A percentile compares a stretch with the other conserved stretches of the same genome.
These are phyloP conservation scores for Corydoras sp. DNA, from an alignment of 2,113 vertebrate species.

Conservation along the genomic window DNA sequence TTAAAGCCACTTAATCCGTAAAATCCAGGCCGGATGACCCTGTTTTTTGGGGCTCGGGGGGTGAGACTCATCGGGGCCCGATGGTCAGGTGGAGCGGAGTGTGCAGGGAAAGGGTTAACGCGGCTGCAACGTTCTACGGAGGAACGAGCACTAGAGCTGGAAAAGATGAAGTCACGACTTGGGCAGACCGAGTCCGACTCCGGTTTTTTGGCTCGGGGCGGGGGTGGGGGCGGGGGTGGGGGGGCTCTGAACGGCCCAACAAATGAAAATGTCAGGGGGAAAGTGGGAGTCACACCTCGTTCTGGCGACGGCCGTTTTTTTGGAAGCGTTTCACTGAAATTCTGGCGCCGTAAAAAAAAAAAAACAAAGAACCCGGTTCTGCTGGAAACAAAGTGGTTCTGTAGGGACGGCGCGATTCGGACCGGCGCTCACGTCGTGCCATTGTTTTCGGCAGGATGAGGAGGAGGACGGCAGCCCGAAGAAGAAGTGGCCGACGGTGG, in stretches of 20 bases:
- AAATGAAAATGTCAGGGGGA: slow-evolving; percentile 38
- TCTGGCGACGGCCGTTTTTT: slow-evolving; percentile 20
- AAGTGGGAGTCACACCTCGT: slow-evolving; percentile 28
- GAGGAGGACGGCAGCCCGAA: slow-evolving; percentile 87
- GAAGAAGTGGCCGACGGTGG: slow-evolving; percentile 79
- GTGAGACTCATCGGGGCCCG: neutral
- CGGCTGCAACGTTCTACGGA: neutral
- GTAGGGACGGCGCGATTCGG: no score
- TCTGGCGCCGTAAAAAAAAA: neutral
- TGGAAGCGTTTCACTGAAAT: neutral
- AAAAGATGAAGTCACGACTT: slow-evolving; percentile 42
- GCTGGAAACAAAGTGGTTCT: neutral
- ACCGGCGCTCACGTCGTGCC: neutral
- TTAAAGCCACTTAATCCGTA: no score
- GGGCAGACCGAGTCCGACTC: slow-evolving; percentile 24
- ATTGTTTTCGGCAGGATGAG: slow-evolving; percentile 66
- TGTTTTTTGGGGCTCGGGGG: neutral
- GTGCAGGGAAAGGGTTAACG: slow-evolving; percentile 2
- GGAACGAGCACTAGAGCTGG: slow-evolving; percentile 14
- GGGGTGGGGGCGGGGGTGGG: neutral
- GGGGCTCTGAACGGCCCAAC: slow-evolving; percentile 14
- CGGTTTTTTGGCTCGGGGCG: slow-evolving; percentile 23
- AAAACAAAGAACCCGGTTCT: neutral
- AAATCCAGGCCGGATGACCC: no score
- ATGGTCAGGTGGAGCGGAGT: slow-evolving; percentile 12